phyloP scores from a whole-genome alignment of 2,797 vertebrate genomes.

The Thaleichthys pacificus region DNA sequence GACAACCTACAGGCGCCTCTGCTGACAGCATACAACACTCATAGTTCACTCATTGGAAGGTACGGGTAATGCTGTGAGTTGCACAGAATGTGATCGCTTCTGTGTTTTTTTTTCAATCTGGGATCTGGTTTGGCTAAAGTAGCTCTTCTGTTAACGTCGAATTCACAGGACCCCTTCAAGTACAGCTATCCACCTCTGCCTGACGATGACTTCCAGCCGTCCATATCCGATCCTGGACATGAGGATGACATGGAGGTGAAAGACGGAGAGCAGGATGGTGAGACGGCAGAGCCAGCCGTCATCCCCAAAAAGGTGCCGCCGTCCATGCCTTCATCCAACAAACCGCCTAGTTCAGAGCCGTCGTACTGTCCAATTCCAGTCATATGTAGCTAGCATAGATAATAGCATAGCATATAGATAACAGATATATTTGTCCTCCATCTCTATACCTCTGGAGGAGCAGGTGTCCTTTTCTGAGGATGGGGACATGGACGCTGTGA shows the following conservation, averaged over 20 bases:
- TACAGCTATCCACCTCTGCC: constrained; percentile 87
- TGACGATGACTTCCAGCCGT: constrained; percentile 85
- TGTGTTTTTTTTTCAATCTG: too few relatives aligned
- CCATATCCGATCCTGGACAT: constrained; percentile 83
- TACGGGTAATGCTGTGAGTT: neutral
- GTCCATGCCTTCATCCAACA: too few relatives aligned
- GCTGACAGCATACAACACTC: neutral
- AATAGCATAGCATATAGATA: neutral
- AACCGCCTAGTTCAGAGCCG: too few relatives aligned
- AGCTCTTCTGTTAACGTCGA: neutral
- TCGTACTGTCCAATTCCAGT: too few relatives aligned
- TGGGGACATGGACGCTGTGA: constrained; percentile 73
- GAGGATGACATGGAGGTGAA: constrained; percentile 84
- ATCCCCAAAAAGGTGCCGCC: constrained; percentile 77
- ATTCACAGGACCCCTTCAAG: constrained; percentile 81
- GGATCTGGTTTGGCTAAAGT: too few relatives aligned
- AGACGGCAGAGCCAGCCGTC: constrained; percentile 64
- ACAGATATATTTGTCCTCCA: neutral
- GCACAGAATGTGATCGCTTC: neutral
- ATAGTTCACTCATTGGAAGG: too few relatives aligned
- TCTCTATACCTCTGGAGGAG: neutral
- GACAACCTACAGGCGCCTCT: neutral
- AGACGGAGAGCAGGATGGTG: constrained; percentile 76
- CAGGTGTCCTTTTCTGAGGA: constrained; percentile 77
- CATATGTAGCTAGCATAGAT: neutral